A percentile compares a stretch with the other conserved stretches of the same genome.
Evolutionary conservation across 2,797 vertebrate species (phyloP).

Genomic region (Neopelma chrysocephalum): DNA sequence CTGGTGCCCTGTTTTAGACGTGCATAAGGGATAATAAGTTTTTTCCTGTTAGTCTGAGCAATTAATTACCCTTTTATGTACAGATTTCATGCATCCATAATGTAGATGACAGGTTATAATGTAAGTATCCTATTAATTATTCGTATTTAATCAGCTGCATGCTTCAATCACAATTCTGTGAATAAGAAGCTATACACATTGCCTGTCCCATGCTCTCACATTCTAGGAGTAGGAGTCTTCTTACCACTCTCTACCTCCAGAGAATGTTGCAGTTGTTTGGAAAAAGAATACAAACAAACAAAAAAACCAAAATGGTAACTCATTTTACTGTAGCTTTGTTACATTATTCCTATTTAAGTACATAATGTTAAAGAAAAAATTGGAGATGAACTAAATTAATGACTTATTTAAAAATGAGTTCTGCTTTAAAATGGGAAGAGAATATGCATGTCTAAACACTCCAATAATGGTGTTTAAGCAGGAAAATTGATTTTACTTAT

Average conservation of each 20-base stretch:
- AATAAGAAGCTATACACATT: neutral
- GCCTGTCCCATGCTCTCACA: neutral
- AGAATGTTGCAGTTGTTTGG: neutral
- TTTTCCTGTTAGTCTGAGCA: neutral
- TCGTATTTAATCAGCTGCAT: neutral
- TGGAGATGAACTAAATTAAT: neutral
- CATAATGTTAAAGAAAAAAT: neutral
- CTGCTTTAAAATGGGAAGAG: neutral
- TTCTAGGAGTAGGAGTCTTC: neutral
- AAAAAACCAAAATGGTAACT: neutral
- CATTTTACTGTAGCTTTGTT: neutral
- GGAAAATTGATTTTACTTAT: neutral
- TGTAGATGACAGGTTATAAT: neutral
- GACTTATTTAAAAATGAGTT: neutral
- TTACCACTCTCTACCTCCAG: neutral
- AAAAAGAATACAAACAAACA: neutral
- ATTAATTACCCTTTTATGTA: slow-evolving; percentile 9
- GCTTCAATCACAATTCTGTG: neutral
- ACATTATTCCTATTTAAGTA: neutral
- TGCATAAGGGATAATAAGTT: neutral
- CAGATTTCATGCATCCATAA: neutral
- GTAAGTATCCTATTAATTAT: slow-evolving; percentile 6
- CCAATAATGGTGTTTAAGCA: neutral
- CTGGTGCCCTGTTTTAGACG: neutral
- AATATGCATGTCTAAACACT: neutral